phyloP scores from a whole-genome alignment of 2,113 vertebrate species.

The Nerophis ophidion region DNA sequence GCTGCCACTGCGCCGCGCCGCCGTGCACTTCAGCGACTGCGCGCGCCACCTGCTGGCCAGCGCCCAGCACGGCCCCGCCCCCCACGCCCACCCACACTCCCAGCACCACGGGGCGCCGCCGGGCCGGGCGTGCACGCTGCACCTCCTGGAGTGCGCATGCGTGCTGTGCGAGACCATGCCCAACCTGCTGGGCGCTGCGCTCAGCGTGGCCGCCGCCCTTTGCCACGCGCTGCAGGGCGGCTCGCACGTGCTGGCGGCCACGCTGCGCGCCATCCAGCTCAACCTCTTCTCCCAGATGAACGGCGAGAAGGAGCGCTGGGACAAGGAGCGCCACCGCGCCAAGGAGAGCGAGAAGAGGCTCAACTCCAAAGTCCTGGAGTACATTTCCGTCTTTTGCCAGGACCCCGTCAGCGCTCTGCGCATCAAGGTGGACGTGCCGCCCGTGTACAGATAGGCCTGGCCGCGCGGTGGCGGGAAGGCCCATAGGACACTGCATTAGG shows the following conservation, averaged over 20 bases:
- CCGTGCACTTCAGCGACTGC: constrained; percentile 46
- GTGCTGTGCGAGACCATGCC: constrained; percentile 55
- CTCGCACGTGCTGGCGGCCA: constrained; percentile 55
- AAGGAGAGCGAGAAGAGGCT: constrained; percentile 56
- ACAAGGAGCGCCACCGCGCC: constrained; percentile 50
- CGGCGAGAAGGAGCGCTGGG: constrained; percentile 59
- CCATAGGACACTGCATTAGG: background rate
- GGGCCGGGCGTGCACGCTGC: constrained; percentile 43
- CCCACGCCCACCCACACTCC: constrained; percentile 1
- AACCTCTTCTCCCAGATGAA: constrained; percentile 62
- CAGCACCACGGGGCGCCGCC: constrained; percentile 10
- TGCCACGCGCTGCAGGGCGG: constrained; percentile 59
- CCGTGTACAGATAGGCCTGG: constrained; percentile 58
- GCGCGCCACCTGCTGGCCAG: constrained; percentile 33
- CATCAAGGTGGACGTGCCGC: constrained; percentile 65
- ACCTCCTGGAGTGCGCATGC: constrained; percentile 55
- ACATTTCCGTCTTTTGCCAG: constrained; percentile 66
- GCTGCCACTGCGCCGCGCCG: constrained; percentile 56
- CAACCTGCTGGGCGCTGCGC: constrained; percentile 52
- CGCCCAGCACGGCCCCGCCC: constrained; percentile 32
- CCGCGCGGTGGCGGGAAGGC: background rate
- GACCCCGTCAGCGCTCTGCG: constrained; percentile 65
- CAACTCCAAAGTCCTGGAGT: constrained; percentile 56
- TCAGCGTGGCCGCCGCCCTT: constrained; percentile 52
- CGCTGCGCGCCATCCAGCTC: constrained; percentile 56